phyloP scores from a whole-genome alignment of 2,113 vertebrate species.

The Irena cyanogastra region DNA sequence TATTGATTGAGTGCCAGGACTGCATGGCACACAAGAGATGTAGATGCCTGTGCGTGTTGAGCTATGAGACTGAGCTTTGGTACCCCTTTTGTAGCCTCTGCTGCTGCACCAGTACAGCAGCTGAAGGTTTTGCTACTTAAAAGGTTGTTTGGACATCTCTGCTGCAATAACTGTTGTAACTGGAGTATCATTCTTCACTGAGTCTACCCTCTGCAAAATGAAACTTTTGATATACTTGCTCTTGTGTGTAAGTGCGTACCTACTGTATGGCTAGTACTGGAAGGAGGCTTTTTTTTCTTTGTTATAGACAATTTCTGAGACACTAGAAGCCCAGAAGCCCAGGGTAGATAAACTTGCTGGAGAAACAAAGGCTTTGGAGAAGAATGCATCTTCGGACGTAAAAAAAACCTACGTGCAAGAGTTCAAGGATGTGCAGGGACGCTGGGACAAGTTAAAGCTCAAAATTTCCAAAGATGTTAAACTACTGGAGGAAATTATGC shows the following conservation, averaged over 20 bases:
- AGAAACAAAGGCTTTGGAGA: constrained; percentile 72
- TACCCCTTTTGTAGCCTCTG: background rate
- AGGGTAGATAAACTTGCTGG: constrained; percentile 70
- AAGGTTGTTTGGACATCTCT: background rate
- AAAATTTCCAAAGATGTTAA: constrained; percentile 78
- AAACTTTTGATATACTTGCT: background rate
- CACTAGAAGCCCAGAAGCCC: constrained; percentile 78
- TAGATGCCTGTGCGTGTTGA: fast-evolving
- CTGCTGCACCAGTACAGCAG: background rate
- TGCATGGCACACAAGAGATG: fast-evolving
- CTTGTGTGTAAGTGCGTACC: background rate
- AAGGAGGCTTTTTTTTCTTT: background rate
- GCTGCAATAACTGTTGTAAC: background rate
- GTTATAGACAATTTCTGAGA: constrained; percentile 73
- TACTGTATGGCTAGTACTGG: background rate
- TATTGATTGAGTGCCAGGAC: background rate
- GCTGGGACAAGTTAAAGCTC: constrained; percentile 81
- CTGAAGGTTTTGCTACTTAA: background rate
- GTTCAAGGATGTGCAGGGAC: constrained; percentile 69
- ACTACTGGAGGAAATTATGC: constrained; percentile 81
- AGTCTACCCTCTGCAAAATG: background rate
- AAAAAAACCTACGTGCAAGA: constrained; percentile 65
- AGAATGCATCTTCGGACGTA: constrained; percentile 14
- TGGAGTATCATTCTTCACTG: background rate
- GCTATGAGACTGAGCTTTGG: background rate